These are phyloP conservation scores for Mesorhabditis spiculigera DNA, from an alignment of 2,888 invertebrate genomes.

Conservation along the genomic window DNA sequence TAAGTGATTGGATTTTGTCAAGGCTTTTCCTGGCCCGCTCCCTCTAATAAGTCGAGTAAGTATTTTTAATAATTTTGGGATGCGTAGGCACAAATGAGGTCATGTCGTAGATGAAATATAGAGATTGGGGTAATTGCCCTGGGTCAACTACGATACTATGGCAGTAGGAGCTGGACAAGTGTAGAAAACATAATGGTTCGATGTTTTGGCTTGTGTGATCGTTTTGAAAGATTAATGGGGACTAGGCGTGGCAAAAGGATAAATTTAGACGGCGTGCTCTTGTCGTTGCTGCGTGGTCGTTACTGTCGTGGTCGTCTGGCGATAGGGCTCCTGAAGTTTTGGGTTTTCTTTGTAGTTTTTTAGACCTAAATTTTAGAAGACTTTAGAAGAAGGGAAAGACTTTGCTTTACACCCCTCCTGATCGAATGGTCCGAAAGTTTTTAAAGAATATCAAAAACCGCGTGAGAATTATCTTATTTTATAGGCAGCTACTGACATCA, in stretches of 20 bases:
- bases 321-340: background rate
- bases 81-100: conserved; percentile 6
- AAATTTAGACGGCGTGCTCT: conserved; percentile 31
- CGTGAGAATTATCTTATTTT: too few species aligned
- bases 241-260: background rate
- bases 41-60: too few species aligned
- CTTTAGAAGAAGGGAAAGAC: too few species aligned
- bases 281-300: conserved; percentile 20
- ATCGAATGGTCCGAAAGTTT: too few species aligned
- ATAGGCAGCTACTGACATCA: background rate
- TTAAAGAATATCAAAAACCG: too few species aligned
- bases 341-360: background rate
- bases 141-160: background rate
- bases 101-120: background rate
- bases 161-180: background rate
- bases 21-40: too few species aligned
- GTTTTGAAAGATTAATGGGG: background rate
- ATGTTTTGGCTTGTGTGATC: background rate
- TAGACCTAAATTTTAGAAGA: background rate
- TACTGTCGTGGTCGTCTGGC: conserved; percentile 23
- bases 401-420: too few species aligned
- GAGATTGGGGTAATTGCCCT: background rate
- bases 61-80: too few species aligned
- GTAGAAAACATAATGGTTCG: background rate
- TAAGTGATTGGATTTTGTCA: too few species aligned